Percentiles rank a stretch among this genome's conserved stretches.
Evolutionary conservation across 2,888 invertebrate species (phyloP).

Genomic region (Isotomurus palustris): DNA sequence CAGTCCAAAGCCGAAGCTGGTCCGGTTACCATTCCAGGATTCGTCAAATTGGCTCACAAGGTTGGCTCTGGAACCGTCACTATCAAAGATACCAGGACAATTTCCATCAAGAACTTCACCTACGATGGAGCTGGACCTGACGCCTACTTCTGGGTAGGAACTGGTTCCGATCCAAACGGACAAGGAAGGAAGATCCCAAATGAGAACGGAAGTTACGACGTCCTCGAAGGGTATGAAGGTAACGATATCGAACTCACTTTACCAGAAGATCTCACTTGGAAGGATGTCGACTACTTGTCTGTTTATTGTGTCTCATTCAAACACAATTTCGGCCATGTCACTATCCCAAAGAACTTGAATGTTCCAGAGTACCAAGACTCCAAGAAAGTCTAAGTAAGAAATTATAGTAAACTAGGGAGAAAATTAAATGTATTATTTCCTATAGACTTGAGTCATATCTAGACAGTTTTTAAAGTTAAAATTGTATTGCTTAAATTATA

Average conservation of each 20-base stretch:
- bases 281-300: slow-evolving; percentile 86
- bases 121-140: slow-evolving; percentile 40
- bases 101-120: slow-evolving; percentile 27
- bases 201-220: slow-evolving; percentile 54
- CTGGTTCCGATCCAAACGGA: slow-evolving; percentile 23
- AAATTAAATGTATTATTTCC: not conserved
- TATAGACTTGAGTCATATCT: too few species aligned
- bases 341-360: slow-evolving; percentile 78
- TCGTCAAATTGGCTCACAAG: slow-evolving; percentile 30
- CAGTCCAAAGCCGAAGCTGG: slow-evolving; percentile 5
- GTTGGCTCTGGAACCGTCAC: slow-evolving; percentile 32
- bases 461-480: too few species aligned
- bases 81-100: slow-evolving; percentile 31
- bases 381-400: not conserved
- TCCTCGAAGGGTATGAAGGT: slow-evolving; percentile 78
- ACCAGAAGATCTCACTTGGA: slow-evolving; percentile 75
- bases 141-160: slow-evolving; percentile 37
- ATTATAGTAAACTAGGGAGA: not conserved
- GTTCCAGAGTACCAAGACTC: slow-evolving; percentile 58
- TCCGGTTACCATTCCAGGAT: slow-evolving; percentile 27
- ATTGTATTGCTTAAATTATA: too few species aligned
- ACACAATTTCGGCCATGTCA: slow-evolving; percentile 85
- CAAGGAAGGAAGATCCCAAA: slow-evolving; percentile 33
- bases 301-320: slow-evolving; percentile 86
- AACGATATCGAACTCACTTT: slow-evolving; percentile 86